Evolutionary conservation across 2,113 vertebrate species (phyloP).

Genomic region (Zosterops borbonicus): DNA sequence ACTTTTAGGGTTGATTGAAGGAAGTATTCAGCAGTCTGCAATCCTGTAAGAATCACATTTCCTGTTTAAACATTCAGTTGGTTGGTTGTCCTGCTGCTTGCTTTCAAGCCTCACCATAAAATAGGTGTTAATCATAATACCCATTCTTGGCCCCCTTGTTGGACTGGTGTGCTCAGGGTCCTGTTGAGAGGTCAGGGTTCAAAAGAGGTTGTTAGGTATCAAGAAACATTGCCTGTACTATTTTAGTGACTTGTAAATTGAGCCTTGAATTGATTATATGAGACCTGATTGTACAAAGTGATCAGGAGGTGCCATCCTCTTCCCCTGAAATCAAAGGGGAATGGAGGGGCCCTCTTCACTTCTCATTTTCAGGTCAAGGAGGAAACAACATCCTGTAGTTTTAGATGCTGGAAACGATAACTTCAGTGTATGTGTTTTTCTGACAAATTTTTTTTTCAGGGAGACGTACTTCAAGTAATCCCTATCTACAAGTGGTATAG

Average conservation of each 20-base stretch:
- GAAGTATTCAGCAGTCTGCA: background rate
- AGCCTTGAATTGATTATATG: background rate
- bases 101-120: constrained; percentile 30
- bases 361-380: background rate
- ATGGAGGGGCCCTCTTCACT: background rate
- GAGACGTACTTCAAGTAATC: background rate
- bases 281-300: background rate
- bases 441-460: background rate
- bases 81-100: constrained; percentile 23
- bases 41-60: constrained; percentile 16
- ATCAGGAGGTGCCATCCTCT: background rate
- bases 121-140: constrained; percentile 35
- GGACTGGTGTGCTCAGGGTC: background rate
- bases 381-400: background rate
- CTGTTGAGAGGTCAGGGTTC: constrained; percentile 38
- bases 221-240: background rate
- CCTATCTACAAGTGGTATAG: background rate
- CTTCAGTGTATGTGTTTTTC: background rate
- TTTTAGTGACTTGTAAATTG: constrained; percentile 7
- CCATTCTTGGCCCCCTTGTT: background rate
- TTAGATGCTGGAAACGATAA: background rate
- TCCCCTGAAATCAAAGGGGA: background rate
- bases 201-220: background rate
- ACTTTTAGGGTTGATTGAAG: background rate
- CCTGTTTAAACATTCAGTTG: constrained; percentile 7